Evolutionary conservation across 1,140 invertebrate species (phyloP).

Genomic region (Trigoniulus corallinus): DNA sequence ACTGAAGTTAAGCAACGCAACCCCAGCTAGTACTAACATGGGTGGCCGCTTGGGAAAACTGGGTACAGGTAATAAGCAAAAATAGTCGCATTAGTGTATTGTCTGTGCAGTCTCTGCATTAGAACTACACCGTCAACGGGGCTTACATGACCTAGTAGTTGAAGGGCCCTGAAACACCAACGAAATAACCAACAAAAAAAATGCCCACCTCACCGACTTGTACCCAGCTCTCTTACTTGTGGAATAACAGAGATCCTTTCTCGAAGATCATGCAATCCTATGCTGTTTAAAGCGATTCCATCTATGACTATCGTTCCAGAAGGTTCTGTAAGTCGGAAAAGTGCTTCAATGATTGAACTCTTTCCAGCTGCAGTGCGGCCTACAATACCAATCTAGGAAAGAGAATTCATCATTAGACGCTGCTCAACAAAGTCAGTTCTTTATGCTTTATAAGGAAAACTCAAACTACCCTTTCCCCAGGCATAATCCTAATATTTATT

Average conservation of each 20-base stretch:
- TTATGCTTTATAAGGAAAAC: not conserved
- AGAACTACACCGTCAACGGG: no score
- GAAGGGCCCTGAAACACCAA: no score
- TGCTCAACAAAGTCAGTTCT: not conserved
- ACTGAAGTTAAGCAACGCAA: no score
- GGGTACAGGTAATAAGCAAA: no score
- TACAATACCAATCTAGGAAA: conserved; percentile 28
- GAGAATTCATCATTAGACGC: not conserved
- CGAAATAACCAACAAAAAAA: no score
- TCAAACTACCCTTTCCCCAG: conserved; percentile 32
- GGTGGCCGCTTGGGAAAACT: no score
- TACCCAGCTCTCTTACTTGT: conserved; percentile 46
- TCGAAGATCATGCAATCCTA: conserved; percentile 30
- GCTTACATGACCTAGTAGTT: no score
- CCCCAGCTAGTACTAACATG: no score
- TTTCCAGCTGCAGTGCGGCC: conserved; percentile 31
- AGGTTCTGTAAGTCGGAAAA: conserved; percentile 19
- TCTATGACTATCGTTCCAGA: conserved; percentile 23
- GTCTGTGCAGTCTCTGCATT: no score
- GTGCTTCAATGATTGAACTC: conserved; percentile 20
- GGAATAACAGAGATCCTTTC: conserved; percentile 27
- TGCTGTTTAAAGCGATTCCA: conserved; percentile 20
- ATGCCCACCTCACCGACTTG: no score
- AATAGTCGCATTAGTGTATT: no score
- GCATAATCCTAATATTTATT: conserved; percentile 34